Conservation (phyloP, 2,797 vertebrate species). For the Coregonus suidteri region DNA sequence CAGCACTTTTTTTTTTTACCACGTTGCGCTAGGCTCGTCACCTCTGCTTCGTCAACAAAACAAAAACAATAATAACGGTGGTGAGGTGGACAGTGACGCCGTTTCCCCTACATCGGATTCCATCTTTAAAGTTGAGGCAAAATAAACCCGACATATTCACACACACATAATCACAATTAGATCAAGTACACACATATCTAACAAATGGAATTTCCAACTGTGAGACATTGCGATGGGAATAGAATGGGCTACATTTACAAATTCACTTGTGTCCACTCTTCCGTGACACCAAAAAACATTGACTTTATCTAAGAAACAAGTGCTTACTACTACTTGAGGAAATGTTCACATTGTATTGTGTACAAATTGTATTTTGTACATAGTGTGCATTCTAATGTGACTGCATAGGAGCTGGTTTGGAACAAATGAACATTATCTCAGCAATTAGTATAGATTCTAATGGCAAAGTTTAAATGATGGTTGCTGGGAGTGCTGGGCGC, state of each 20-base stretch:
- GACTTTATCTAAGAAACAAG: background rate
- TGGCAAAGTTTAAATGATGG: background rate
- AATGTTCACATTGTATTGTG: background rate
- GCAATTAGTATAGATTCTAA: background rate
- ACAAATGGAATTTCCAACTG: background rate
- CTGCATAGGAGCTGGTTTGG: background rate
- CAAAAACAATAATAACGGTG: no score
- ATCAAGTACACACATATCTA: background rate
- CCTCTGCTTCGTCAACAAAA: no score
- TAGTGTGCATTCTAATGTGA: background rate
- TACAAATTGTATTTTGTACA: no score
- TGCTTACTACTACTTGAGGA: background rate
- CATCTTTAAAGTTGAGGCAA: no score
- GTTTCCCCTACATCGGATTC: no score
- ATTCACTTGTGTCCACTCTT: background rate
- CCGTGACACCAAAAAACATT: background rate
- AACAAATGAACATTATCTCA: background rate
- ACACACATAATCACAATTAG: background rate
- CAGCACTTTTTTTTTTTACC: no score
- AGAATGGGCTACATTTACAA: background rate
- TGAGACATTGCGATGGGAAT: background rate
- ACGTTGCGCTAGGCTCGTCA: no score
- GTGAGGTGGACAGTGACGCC: no score
- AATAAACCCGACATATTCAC: background rate
- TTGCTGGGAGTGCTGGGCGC: no score